Percentiles rank a stretch among this genome's conserved stretches.
phyloP scores from a whole-genome alignment of 2,113 vertebrate species.

The Coryphaenoides rupestris region DNA sequence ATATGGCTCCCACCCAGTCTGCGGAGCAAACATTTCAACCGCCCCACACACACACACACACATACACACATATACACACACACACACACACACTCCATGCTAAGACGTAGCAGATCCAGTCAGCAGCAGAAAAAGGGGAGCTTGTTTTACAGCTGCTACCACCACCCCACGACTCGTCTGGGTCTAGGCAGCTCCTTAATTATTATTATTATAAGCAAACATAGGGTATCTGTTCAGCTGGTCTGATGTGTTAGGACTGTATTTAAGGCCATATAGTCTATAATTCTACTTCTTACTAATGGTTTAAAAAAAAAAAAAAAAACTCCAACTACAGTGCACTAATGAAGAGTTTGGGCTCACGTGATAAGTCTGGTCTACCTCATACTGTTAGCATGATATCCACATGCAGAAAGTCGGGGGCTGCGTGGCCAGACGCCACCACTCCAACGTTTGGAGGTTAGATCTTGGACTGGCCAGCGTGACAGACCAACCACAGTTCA shows the following conservation, averaged over 20 bases:
- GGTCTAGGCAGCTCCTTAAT: background rate
- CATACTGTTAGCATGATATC: slow-evolving; percentile 27
- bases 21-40: slow-evolving; percentile 13
- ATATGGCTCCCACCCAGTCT: slow-evolving; percentile 40
- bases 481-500: no score
- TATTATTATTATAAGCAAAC: background rate
- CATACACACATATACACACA: slow-evolving; percentile 12
- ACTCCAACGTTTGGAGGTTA: background rate
- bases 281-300: slow-evolving; percentile 4
- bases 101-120: slow-evolving; percentile 17
- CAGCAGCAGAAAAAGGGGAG: slow-evolving; percentile 13
- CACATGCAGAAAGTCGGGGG: slow-evolving; percentile 13
- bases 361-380: slow-evolving; percentile 77
- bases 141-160: slow-evolving; percentile 8
- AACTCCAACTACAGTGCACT: slow-evolving; percentile 10
- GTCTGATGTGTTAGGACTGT: slow-evolving; percentile 52
- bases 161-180: background rate
- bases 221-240: slow-evolving; percentile 56
- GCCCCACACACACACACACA: slow-evolving; percentile 20
- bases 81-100: slow-evolving; percentile 16
- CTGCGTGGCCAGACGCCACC: background rate
- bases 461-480: no score
- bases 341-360: slow-evolving; percentile 57
- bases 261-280: background rate
- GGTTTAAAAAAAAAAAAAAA: slow-evolving; percentile 1